Evolutionary conservation across 2,888 invertebrate species (phyloP).

Genomic region (Mythimna lalbum): DNA sequence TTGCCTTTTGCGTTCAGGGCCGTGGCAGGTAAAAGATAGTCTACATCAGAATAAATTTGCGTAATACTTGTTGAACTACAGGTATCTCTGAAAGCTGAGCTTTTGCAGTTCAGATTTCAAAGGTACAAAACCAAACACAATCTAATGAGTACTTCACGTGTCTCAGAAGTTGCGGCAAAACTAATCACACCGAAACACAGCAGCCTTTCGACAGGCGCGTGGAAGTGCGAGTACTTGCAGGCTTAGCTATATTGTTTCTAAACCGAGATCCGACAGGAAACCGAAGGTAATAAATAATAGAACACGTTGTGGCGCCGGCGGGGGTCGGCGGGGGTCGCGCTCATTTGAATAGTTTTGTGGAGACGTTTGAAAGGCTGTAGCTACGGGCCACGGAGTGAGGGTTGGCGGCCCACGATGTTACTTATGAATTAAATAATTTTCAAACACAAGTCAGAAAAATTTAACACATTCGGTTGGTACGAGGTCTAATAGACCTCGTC

Average conservation of each 20-base stretch:
- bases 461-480: neutral
- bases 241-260: conserved; percentile 9
- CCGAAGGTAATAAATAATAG: conserved; percentile 16
- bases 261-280: neutral
- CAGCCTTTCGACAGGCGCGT: neutral
- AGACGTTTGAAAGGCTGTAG: neutral
- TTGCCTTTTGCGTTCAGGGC: no score
- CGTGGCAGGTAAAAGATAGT: no score
- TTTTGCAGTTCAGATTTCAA: no score
- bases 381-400: no score
- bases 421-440: no score
- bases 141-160: neutral
- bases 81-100: no score
- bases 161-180: conserved; percentile 22
- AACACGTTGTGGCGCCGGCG: conserved; percentile 11
- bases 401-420: no score
- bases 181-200: neutral
- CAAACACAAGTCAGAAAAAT: neutral
- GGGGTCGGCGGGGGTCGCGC: neutral
- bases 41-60: no score
- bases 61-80: no score
- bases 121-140: neutral
- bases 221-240: neutral
- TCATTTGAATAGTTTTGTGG: conserved; percentile 22
- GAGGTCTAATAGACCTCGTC: no score